Evolutionary conservation across 1,140 invertebrate genomes (phyloP).

Genomic region (Macrosteles quadrilineatus): DNA sequence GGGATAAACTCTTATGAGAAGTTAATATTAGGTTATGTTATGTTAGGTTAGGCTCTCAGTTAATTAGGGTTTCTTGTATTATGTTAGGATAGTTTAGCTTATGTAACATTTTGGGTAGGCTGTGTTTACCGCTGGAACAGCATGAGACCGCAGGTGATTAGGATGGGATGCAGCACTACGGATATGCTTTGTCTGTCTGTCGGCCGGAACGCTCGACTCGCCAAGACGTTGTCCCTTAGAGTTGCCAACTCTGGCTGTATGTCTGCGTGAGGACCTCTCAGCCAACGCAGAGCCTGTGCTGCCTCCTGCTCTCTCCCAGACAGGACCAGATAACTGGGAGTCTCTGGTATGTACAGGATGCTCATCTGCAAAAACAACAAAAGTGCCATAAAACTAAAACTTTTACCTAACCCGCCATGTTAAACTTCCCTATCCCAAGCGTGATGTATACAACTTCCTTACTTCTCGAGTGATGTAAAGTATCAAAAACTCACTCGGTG

Average conservation of each 20-base stretch:
- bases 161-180: slow-evolving; percentile 64
- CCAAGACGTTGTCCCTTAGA: slow-evolving; percentile 64
- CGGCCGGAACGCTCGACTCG: slow-evolving; percentile 41
- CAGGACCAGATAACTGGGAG: slow-evolving; percentile 75
- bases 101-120: too few relatives aligned
- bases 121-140: slow-evolving; percentile 70
- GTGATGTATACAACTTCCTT: too few relatives aligned
- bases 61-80: too few relatives aligned
- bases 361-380: slow-evolving; percentile 39
- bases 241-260: slow-evolving; percentile 67
- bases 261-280: slow-evolving; percentile 72
- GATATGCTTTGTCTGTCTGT: slow-evolving; percentile 53
- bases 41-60: too few relatives aligned
- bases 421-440: too few relatives aligned
- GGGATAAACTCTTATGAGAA: too few relatives aligned
- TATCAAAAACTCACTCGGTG: too few relatives aligned
- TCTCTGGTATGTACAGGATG: slow-evolving; percentile 77
- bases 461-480: too few relatives aligned
- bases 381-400: too few relatives aligned
- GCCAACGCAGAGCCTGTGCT: slow-evolving; percentile 68
- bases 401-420: too few relatives aligned
- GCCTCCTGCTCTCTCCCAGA: slow-evolving; percentile 76
- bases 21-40: too few relatives aligned
- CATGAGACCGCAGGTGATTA: slow-evolving; percentile 81
- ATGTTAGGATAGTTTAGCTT: too few relatives aligned